phyloP scores from a whole-genome alignment of 1,140 invertebrate species.

The Macrostomum lignano region DNA sequence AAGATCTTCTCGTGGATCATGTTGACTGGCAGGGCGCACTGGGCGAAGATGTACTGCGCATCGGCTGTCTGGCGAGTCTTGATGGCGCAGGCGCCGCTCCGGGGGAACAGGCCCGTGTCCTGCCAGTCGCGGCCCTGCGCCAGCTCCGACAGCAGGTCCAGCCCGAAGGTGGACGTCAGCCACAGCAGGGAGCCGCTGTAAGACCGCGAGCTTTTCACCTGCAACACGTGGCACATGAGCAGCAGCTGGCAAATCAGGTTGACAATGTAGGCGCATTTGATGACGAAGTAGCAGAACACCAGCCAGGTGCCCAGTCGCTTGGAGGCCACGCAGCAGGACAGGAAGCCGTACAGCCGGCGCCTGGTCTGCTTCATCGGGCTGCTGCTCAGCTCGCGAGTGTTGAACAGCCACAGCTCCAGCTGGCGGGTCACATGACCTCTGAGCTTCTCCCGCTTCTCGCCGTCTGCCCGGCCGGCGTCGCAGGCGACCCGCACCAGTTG shows the following conservation, averaged over 20 bases:
- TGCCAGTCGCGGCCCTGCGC: slow-evolving; percentile 1
- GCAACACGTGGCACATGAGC: slow-evolving; percentile 29
- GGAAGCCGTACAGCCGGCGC: too few relatives aligned
- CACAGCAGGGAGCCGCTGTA: slow-evolving; percentile 30
- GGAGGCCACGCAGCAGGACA: too few relatives aligned
- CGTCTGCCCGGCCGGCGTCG: background rate
- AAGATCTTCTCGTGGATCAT: slow-evolving; percentile 34
- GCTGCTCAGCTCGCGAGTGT: background rate
- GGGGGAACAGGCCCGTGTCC: slow-evolving; percentile 9
- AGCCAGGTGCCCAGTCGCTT: slow-evolving; percentile 3
- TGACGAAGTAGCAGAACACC: background rate
- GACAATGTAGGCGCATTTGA: slow-evolving; percentile 18
- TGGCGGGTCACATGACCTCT: too few relatives aligned
- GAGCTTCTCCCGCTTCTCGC: slow-evolving; percentile 25
- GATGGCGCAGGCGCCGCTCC: slow-evolving; percentile 12
- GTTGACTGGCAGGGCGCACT: slow-evolving; percentile 32
- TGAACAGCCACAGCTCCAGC: background rate
- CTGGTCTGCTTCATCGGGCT: too few relatives aligned
- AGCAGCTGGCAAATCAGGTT: slow-evolving; percentile 25
- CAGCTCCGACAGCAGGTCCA: slow-evolving; percentile 17
- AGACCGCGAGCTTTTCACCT: slow-evolving; percentile 28
- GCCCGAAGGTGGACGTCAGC: slow-evolving; percentile 14
- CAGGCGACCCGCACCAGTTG: background rate
- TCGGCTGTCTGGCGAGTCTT: slow-evolving; percentile 12
- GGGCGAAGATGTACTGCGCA: slow-evolving; percentile 25